phyloP scores from a whole-genome alignment of 2,888 invertebrate species.

The Orthosia gracilis region DNA sequence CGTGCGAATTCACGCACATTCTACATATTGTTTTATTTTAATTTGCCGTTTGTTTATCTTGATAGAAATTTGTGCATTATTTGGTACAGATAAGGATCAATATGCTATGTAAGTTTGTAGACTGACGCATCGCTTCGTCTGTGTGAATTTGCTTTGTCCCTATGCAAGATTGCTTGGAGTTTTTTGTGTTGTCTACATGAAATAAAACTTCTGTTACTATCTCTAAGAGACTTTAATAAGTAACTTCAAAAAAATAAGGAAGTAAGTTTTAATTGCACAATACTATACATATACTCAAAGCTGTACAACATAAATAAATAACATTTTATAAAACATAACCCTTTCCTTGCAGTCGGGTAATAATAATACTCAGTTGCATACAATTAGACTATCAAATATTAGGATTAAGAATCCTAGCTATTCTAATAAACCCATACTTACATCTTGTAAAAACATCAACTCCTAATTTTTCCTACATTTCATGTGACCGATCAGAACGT shows the following conservation, averaged over 20 bases:
- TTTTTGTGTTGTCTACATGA: background rate
- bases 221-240: constrained; percentile 73
- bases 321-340: constrained; percentile 45
- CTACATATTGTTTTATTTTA: no score
- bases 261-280: constrained; percentile 74
- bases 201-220: constrained; percentile 64
- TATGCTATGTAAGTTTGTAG: no score
- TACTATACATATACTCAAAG: constrained; percentile 69
- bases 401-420: constrained; percentile 55
- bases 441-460: constrained; percentile 37
- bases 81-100: no score
- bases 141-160: no score
- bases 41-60: no score
- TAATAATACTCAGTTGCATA: constrained; percentile 63
- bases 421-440: constrained; percentile 36
- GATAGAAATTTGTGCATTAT: no score
- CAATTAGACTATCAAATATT: constrained; percentile 46
- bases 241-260: constrained; percentile 67
- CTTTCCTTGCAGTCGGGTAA: background rate
- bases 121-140: no score
- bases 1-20: no score
- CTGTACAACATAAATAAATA: constrained; percentile 70
- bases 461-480: constrained; percentile 37
- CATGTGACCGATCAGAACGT: constrained; percentile 51
- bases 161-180: background rate